Base-by-base conservation (phyloP, 2,797 vertebrate genomes). In the Pampus argenteus region DNA sequence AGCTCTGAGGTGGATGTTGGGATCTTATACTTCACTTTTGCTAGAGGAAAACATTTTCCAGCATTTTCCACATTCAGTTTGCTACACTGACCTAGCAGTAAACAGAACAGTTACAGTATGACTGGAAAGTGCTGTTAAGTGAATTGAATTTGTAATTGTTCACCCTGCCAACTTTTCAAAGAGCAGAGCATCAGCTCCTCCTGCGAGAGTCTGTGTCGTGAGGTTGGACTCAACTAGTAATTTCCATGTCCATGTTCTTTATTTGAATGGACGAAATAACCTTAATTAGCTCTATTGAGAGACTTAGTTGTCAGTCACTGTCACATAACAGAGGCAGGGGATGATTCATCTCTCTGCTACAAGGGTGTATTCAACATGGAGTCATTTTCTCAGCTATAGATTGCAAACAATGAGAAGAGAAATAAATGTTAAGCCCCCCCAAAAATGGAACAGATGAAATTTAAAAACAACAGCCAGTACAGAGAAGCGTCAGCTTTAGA, bases 251-350 rank as follows among this genome's bases (percentile, higher is more conserved):
- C n/a, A 34, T 7, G 48, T 56, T 63, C 22, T 54, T 71, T 59
- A 54, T 72, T 69, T 52, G 23, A 40, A 52, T 3, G 14, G 13
- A 73, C 42, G 25, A 58, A 51, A 78, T 58, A 5, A 67, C 18
- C 25, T 45, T 42, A 66, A 65, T 52, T 77, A 42, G 29, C 13
- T 79, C 48, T 23, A 36, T 26, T 64, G 34, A 63, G 18, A 63
- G 66, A 78, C 14, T 13, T 29, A 61, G 58, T 17, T 66, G 59
- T 66, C 78, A 79, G 52, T 80, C 70, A 66, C 52, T 55, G 50
- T 86, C 76, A 80, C 71, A 49, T 34, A 44, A 73, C 61, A 31
- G 51, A 40, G 29, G 14, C 13, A 36, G 4, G 50, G 11, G 9
- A 18, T 61, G 38, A 72, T 75, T 59, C 5, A 44, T 62, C 58